Percentiles rank a stretch among this genome's conserved stretches.
Conservation (phyloP, 2,888 invertebrate genomes). For the Agriopis aurantiaria region DNA sequence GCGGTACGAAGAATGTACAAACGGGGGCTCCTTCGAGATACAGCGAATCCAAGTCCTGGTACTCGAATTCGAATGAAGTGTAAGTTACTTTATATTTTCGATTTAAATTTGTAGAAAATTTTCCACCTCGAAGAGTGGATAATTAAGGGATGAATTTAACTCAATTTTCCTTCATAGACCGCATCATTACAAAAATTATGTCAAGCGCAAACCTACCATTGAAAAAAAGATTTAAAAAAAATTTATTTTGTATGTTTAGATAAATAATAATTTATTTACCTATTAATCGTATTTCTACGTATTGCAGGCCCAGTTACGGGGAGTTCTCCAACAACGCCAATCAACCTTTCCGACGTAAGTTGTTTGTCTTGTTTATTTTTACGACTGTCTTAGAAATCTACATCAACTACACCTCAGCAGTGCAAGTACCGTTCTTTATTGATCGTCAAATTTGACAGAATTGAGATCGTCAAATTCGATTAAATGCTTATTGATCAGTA, state of each 20-base stretch:
- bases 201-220: no score
- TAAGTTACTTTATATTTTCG: constrained; percentile 53
- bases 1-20: constrained; percentile 48
- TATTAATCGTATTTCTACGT: not conserved
- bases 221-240: no score
- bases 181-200: no score
- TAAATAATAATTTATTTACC: not conserved
- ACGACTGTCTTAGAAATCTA: not conserved
- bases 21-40: constrained; percentile 54
- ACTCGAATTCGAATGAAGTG: constrained; percentile 61
- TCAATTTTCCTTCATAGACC: no score
- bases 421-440: no score
- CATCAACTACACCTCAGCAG: no score
- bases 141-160: no score
- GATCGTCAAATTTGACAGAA: no score
- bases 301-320: constrained; percentile 64
- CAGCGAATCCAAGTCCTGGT: constrained; percentile 64
- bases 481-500: no score
- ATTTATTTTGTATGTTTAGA: no score
- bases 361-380: not conserved
- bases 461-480: no score
- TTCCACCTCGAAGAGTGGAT: no score
- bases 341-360: constrained; percentile 62
- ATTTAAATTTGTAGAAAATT: not conserved
- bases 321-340: constrained; percentile 66